A percentile compares a stretch with the other conserved stretches of the same genome.
phyloP scores from a whole-genome alignment of 1,140 invertebrate genomes.

The Zaprionus camerounensis region DNA sequence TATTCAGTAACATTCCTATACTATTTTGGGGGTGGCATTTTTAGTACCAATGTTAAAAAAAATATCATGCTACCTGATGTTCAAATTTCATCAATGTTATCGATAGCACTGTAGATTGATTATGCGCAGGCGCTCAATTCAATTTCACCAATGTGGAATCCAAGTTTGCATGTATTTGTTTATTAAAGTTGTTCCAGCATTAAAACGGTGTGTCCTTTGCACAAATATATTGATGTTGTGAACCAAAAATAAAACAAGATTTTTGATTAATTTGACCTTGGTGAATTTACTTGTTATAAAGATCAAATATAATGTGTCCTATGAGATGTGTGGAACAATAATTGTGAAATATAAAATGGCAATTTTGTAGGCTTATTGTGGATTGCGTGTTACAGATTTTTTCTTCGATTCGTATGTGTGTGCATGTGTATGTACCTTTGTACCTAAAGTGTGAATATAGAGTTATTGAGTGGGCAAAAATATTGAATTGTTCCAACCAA shows the following conservation, averaged over 20 bases:
- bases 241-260: constrained; percentile 27
- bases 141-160: constrained; percentile 28
- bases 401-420: constrained; percentile 30
- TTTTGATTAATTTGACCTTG: constrained; percentile 13
- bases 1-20: neutral
- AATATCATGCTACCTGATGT: neutral
- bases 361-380: constrained; percentile 34
- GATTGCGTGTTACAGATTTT: constrained; percentile 58
- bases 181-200: constrained; percentile 61
- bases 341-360: constrained; percentile 1
- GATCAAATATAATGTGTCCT: neutral
- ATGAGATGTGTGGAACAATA: neutral
- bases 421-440: constrained; percentile 19
- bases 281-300: neutral
- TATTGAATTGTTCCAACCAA: neutral
- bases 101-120: constrained; percentile 41
- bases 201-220: constrained; percentile 51
- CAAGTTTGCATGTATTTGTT: constrained; percentile 76
- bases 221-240: constrained; percentile 44
- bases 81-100: constrained; percentile 27
- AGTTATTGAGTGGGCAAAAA: constrained; percentile 13
- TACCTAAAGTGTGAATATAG: constrained; percentile 11
- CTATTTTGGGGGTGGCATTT: neutral
- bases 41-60: constrained; percentile 4
- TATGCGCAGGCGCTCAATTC: constrained; percentile 52